phyloP scores from a whole-genome alignment of 1,140 invertebrate species.

The Eufriesea mexicana region DNA sequence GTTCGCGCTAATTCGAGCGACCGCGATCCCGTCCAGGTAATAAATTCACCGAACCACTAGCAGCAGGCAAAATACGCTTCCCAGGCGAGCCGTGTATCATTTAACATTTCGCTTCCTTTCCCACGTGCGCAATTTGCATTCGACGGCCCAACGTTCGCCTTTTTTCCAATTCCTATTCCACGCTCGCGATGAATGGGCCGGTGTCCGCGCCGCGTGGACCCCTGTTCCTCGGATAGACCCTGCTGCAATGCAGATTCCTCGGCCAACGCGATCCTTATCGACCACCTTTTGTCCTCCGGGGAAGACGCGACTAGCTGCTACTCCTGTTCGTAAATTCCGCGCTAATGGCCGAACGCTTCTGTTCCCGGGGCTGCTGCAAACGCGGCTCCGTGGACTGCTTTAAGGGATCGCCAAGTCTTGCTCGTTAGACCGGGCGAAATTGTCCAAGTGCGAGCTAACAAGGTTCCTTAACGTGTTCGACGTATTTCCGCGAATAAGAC shows the following conservation, averaged over 20 bases:
- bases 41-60: background rate
- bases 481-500: background rate
- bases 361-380: slow-evolving; percentile 29
- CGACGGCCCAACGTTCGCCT: background rate
- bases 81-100: slow-evolving; percentile 28
- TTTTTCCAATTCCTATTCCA: slow-evolving; percentile 35
- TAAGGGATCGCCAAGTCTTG: slow-evolving; percentile 39
- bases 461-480: slow-evolving; percentile 27
- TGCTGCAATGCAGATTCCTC: slow-evolving; percentile 48
- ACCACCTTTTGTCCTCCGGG: slow-evolving; percentile 31
- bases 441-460: slow-evolving; percentile 52
- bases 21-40: background rate
- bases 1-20: background rate
- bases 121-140: slow-evolving; percentile 40
- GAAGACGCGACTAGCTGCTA: slow-evolving; percentile 34
- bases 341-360: slow-evolving; percentile 45
- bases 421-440: slow-evolving; percentile 50
- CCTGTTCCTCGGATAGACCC: slow-evolving; percentile 30
- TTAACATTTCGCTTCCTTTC: slow-evolving; percentile 34
- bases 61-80: background rate
- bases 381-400: slow-evolving; percentile 31
- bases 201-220: background rate
- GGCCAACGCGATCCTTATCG: slow-evolving; percentile 44
- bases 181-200: background rate
- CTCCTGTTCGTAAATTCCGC: slow-evolving; percentile 46